These are phyloP conservation scores for Pocillopora verrucosa DNA, from an alignment of 64 coral and sea anemone species.

Conservation along the genomic window DNA sequence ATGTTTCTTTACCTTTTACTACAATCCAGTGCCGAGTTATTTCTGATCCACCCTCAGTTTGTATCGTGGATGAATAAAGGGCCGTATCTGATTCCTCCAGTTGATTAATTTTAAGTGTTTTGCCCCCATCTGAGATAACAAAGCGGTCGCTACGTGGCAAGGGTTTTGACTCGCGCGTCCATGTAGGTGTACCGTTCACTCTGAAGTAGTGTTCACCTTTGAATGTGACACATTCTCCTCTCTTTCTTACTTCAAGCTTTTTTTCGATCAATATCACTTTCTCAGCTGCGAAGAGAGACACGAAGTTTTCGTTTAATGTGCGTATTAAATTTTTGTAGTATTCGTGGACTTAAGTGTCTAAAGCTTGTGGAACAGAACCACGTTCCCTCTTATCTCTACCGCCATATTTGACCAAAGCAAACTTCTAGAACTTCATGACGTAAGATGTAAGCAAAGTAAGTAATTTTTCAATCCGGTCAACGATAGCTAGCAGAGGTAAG, in stretches of 20 bases:
- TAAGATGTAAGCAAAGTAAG: too few species aligned
- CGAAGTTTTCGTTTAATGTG: background rate
- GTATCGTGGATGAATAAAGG: slow-evolving; percentile 54
- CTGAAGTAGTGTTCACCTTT: slow-evolving; percentile 61
- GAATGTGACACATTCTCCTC: slow-evolving; percentile 79
- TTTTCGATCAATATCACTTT: slow-evolving; percentile 63
- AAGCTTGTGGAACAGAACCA: too few species aligned
- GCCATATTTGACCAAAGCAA: too few species aligned
- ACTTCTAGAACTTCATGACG: too few species aligned
- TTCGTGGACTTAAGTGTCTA: background rate
- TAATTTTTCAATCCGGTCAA: too few species aligned
- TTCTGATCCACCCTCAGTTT: slow-evolving; percentile 59
- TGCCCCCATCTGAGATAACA: slow-evolving; percentile 12
- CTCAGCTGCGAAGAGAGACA: slow-evolving; percentile 8
- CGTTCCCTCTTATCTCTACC: too few species aligned
- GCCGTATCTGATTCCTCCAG: slow-evolving; percentile 59
- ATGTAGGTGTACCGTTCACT: background rate
- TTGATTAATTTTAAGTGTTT: background rate
- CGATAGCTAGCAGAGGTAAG: too few species aligned
- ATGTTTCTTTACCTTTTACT: slow-evolving; percentile 54
- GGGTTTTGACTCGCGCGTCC: slow-evolving; percentile 42
- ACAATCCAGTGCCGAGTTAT: slow-evolving; percentile 81
- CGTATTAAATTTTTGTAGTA: background rate
- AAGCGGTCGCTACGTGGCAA: slow-evolving; percentile 28
- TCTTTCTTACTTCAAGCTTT: slow-evolving; percentile 57